Evolutionary conservation across 2,113 vertebrate species (phyloP), one percentile per base, ranked within the genome.

Genomic region (Meriones unguiculatus): DNA sequence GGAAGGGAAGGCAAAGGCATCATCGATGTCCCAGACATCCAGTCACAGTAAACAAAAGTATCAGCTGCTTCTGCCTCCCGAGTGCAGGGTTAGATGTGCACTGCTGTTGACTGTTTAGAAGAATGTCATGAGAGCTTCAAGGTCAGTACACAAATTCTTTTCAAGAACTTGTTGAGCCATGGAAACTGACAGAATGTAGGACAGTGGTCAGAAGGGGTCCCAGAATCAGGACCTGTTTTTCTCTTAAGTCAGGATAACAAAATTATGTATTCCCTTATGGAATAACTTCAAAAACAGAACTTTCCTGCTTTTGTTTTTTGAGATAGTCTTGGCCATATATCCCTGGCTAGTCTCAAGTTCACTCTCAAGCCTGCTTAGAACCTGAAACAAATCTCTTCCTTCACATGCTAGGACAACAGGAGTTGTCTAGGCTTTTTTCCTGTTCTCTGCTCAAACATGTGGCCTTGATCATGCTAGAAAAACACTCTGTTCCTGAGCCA

Each of bases 1-100:
- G 11, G 72, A 62, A n/a, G 95, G 93, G 98, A 97, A 70, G 97
- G 8, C 87, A 95, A 57, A 67, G 14, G 52, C 46, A 91, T 54
- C 18, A 46, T 0, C 76, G 52, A n/a, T 50, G 77, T 32, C 69
- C n/a, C 5, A 64, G 24, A 35, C 38, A 92, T 20, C 24, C 67
- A 0, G 72, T 13, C 78, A 52, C 5, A 24, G 67, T 80, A 78
- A 86, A 73, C 92, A 1, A 24, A 17, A 80, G 13, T 11, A 65
- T 10, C 52, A 18, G 13, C 73, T 46, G 35, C 65, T n/a, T 67
- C 84, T 32, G 18, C 18, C 84, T 69, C 41, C 28, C 38, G 13
- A 35, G 41, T 86, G 62, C 59, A 46, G 41, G 15, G 62, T 32
- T 50, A 86, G 84, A 80, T 89, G 41, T 93, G 65, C 14, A 22